Percentiles rank a stretch among this genome's conserved stretches.
Conservation (phyloP, 2,113 vertebrate species). For the Phylloscopus whistleri region DNA sequence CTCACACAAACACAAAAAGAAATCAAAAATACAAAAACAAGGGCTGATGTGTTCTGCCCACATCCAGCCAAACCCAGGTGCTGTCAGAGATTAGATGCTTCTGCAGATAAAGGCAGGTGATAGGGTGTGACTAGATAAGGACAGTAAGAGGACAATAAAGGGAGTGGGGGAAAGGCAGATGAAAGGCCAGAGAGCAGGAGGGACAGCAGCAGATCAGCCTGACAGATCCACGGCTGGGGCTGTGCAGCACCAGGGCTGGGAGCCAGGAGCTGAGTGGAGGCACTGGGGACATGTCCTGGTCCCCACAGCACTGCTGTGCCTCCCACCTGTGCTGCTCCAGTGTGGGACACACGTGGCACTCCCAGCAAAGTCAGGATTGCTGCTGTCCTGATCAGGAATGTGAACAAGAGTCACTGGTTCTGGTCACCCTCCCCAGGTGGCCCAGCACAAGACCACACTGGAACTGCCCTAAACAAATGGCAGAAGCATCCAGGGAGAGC, state of each 20-base stretch:
- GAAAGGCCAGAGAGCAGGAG: not conserved
- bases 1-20: not conserved
- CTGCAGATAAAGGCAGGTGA: slow-evolving; percentile 18
- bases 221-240: not conserved
- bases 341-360: rapidly evolving
- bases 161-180: not conserved
- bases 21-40: not conserved
- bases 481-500: not conserved
- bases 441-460: not conserved
- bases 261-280: not conserved
- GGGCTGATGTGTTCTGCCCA: not conserved
- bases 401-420: not conserved
- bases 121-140: not conserved
- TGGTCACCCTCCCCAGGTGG: not conserved
- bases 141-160: not conserved
- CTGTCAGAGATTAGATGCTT: slow-evolving; percentile 36
- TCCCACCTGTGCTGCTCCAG: not conserved
- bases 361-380: not conserved
- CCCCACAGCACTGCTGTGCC: not conserved
- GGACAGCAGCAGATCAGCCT: not conserved
- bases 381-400: not conserved
- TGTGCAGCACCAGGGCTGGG: not conserved
- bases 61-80: not conserved
- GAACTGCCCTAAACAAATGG: not conserved
- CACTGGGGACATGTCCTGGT: not conserved